Base-by-base conservation (phyloP, 2,797 vertebrate genomes). In the Euthynnus affinis region DNA sequence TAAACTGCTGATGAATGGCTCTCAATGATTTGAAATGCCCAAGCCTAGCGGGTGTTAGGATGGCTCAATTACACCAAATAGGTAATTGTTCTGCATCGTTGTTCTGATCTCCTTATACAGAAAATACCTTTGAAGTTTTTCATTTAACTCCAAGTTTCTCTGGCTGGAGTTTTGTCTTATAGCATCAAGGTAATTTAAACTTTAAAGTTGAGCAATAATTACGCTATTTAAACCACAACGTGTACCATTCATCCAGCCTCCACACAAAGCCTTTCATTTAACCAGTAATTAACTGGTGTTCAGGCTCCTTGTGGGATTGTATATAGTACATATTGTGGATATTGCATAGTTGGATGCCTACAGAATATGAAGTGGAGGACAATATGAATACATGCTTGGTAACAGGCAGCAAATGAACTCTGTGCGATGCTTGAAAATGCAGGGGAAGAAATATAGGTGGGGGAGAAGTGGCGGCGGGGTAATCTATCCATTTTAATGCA, bases 401-500 rank as follows among this genome's bases (percentile, higher is more conserved):
- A 57, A 55, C 65, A 59, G 49, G 42, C 46, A 34, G 67, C 14
- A 29, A 78, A 71, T 66, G 17, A 78, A 86, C 67, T 78, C 53
- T 46, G 10, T 79, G 76, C n/a, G n/a, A 61, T 59, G 72, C 49
- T 25, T 83, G 71, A 60, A 87, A 85, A 82, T 81, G 53, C 68
- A 74, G 40, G 40, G 37, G 71, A 63, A 71, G 67, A 65, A 57
- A 79, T 70, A 40, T 46, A 52, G 58, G 59, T 17, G 20, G 63
- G 63, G 59, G 5, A 40, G 48, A 23, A 29, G 51, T 59, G 34
- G 75, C 40, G 63, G 34, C 17, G 59, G 60, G 40, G 71, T 76
- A 75, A 70, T 86, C 69, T 80, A 59, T 80, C 78, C 62, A 80
- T 80, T 91, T 90, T 88, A 93, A 93, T 93, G 89, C 83, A 90